phyloP scores from a whole-genome alignment of 2,113 vertebrate species.

The Leuciscus idus region DNA sequence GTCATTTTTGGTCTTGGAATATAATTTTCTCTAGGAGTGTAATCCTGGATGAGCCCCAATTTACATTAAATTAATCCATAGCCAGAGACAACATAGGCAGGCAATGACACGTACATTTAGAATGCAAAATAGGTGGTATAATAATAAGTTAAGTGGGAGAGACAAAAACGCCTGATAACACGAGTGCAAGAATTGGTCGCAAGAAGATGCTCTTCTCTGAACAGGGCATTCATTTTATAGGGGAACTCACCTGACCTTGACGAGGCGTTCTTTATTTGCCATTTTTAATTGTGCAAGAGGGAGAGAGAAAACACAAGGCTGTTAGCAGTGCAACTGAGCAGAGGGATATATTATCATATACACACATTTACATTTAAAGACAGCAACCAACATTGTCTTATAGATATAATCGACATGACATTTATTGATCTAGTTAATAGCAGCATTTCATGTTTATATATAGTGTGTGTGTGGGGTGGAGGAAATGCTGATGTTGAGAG shows the following conservation, averaged over 20 bases:
- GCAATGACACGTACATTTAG: neutral
- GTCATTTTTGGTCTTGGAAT: neutral
- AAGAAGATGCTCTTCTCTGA: neutral
- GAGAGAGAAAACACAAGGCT: constrained; percentile 24
- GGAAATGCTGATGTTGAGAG: neutral
- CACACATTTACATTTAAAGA: constrained; percentile 3
- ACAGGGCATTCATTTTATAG: neutral
- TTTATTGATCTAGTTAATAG: neutral
- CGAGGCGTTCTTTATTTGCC: neutral
- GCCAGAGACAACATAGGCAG: neutral
- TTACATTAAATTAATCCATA: neutral
- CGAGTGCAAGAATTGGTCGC: neutral
- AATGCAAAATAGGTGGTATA: neutral
- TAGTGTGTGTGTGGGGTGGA: neutral
- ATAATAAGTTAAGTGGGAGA: neutral
- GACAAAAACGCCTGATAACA: neutral
- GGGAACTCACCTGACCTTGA: constrained; percentile 17
- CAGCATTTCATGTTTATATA: neutral
- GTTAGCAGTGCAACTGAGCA: neutral
- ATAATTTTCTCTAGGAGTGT: neutral
- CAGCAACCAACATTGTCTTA: neutral
- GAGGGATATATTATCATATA: constrained; percentile 8
- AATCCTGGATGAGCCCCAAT: neutral
- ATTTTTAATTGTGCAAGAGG: constrained; percentile 26
- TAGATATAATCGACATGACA: neutral